Evolutionary conservation across 2,113 vertebrate species (phyloP), one percentile per base, ranked within the genome.

Genomic region (Sphyrna mokarran): DNA sequence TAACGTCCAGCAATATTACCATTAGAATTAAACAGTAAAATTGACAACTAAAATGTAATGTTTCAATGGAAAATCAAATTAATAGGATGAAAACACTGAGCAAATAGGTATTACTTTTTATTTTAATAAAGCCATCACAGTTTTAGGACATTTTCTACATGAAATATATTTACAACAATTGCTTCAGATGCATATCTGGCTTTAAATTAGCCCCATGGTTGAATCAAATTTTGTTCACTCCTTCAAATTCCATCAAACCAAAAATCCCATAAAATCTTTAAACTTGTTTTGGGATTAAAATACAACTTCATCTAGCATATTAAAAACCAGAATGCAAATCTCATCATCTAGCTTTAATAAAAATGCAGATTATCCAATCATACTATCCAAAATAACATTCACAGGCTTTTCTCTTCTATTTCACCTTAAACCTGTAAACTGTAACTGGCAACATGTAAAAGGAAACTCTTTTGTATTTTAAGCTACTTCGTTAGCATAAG

Each of bases 131-230:
- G 58, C 58, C 54, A 29, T n/a, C 80, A 83, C 14, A 40, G 16
- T 40, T 90, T n/a, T 5, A 66, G 29, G 54, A 29, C 33, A 61
- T 16, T 66, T 33, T 90, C 87, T 37, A 63, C 5, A 68, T 40
- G 80, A 83, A 83, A 83, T 43, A 93, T 68, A 93, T 93, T 91
- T 68, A 66, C 61, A 93, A 63, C 54, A 90, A 43, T 93, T 90
- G 29, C 33, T 29, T 66, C 16, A 68, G 63, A 20, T 37, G 33
- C 89, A 91, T 0, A 37, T 61, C 54, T 90, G n/a, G 11, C 54
- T 93, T 66, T 37, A 33, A 66, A 37, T 22, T 40, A 91, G 63
- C 5, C 58, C n/a, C 63, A n/a, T 91, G 33, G 58, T 37, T n/a
- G 1, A 91, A n/a, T 58, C 29, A 93, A 40, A 83, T 20, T 40